Base-by-base conservation (phyloP, 2,888 invertebrate genomes). In the Phrixothrix hirtus region DNA sequence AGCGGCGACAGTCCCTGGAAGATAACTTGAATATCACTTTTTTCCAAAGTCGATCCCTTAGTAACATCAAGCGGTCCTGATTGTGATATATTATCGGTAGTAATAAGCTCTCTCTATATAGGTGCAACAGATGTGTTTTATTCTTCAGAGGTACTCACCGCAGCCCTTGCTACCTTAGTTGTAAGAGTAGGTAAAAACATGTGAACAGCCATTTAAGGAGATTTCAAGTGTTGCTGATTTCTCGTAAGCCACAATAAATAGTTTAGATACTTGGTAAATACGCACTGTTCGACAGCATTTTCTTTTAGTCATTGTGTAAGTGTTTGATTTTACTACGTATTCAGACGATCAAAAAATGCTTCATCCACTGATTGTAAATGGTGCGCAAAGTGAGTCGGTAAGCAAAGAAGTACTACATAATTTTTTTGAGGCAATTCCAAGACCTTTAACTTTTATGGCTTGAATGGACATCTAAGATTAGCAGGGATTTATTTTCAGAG, bases 341-440 rank as follows among this genome's bases (percentile, higher is more conserved):
- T 5, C 3, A 30, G 31, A 4, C 5, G n/a, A 4, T n/a, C 31
- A 30, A 30, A 30, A 30, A 38, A 26, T 12, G 14, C 26, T 14
- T 14, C 14, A 14, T 27, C 14, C n/a, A 38, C 9, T 1, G 38
- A 17, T 13, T 43, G 43, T 6, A 32, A 32, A 9, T 12, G 43
- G 14, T 21, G 31, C 9, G 45, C 41, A 47, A 41, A 43, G 17
- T 58, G 43, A 26, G 48, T 21, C 13, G 50, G 55, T 3, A 58
- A 11, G 32, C 58, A 55, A n/a, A 2, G 59, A 9, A 14, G 47
- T 16, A 16, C 29, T 15, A 72, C 61, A 5, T 70, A 68, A 59
- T 71, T 65, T 5, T 67, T 65, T 54, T 67, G 67, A 21, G 68
- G 68, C 45, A 61, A 59, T 43, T 67, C 57, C 15, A 72, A 26